Conservation (phyloP, 2,888 invertebrate species). For the Acrobasis consociella region DNA sequence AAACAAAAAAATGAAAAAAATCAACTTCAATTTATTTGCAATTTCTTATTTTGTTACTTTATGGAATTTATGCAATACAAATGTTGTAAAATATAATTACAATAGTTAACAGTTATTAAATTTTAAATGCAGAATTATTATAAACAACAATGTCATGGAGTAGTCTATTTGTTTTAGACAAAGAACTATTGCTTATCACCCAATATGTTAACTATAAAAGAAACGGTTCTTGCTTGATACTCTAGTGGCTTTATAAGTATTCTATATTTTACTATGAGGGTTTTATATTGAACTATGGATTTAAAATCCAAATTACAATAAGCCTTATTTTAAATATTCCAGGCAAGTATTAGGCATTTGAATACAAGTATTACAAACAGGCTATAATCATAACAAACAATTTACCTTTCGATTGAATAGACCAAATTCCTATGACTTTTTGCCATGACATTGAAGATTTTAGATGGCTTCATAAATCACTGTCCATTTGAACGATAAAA, state of each 20-base stretch:
- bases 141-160: slow-evolving; percentile 74
- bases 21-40: slow-evolving; percentile 80
- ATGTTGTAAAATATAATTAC: slow-evolving; percentile 78
- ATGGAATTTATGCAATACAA: slow-evolving; percentile 79
- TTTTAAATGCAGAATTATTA: slow-evolving; percentile 77
- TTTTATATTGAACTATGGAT: slow-evolving; percentile 60
- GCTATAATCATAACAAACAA: slow-evolving; percentile 37
- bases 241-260: slow-evolving; percentile 45
- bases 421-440: slow-evolving; percentile 41
- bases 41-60: slow-evolving; percentile 71
- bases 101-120: slow-evolving; percentile 76
- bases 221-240: slow-evolving; percentile 42
- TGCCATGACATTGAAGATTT: slow-evolving; percentile 67
- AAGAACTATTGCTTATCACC: slow-evolving; percentile 42
- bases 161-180: slow-evolving; percentile 53
- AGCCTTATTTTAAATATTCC: slow-evolving; percentile 59
- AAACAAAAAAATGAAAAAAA: slow-evolving; percentile 59
- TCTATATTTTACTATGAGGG: slow-evolving; percentile 59
- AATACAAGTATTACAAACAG: slow-evolving; percentile 40
- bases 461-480: slow-evolving; percentile 45
- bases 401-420: slow-evolving; percentile 37
- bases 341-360: slow-evolving; percentile 77
- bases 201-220: slow-evolving; percentile 42
- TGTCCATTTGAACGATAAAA: slow-evolving; percentile 50
- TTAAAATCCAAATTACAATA: slow-evolving; percentile 56